Evolutionary conservation across 2,113 vertebrate genomes (phyloP).

Genomic region (Gopherus evgoodei): DNA sequence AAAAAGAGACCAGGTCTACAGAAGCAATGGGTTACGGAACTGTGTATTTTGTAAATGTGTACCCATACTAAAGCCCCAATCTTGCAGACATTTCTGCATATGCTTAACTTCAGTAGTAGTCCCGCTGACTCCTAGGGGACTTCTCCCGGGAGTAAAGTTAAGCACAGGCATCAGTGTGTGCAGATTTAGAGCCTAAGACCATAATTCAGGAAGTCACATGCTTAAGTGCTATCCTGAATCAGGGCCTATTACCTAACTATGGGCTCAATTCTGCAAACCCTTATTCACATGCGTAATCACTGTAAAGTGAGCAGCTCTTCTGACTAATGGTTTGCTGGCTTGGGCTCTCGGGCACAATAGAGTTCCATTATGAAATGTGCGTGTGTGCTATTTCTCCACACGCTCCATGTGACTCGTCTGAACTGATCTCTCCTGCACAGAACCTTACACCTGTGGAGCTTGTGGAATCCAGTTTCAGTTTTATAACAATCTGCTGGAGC

Average conservation of each 20-base stretch:
- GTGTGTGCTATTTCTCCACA: slow-evolving; percentile 61
- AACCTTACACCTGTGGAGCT: slow-evolving; percentile 98
- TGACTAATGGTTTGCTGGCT: not conserved
- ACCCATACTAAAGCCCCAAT: not conserved
- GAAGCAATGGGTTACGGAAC: not conserved
- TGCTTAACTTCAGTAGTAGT: not conserved
- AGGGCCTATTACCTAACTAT: not conserved
- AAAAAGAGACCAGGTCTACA: not conserved
- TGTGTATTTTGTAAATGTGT: accelerated
- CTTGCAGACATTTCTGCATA: accelerated
- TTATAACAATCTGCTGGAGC: slow-evolving; percentile 99
- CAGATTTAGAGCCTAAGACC: not conserved
- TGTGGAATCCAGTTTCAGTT: slow-evolving; percentile 99
- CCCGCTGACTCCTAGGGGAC: not conserved
- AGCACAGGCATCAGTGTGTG: not conserved
- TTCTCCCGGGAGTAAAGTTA: not conserved
- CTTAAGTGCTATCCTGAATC: accelerated
- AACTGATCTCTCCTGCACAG: slow-evolving; percentile 87
- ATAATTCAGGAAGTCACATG: not conserved
- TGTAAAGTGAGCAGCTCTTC: not conserved
- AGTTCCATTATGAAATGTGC: slow-evolving; percentile 23
- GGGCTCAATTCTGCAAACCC: not conserved
- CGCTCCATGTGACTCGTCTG: slow-evolving; percentile 52
- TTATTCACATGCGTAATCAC: not conserved
- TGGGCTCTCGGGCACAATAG: not conserved